phyloP scores from a whole-genome alignment of 2,888 invertebrate species.

The Drosophila atroscutellata region DNA sequence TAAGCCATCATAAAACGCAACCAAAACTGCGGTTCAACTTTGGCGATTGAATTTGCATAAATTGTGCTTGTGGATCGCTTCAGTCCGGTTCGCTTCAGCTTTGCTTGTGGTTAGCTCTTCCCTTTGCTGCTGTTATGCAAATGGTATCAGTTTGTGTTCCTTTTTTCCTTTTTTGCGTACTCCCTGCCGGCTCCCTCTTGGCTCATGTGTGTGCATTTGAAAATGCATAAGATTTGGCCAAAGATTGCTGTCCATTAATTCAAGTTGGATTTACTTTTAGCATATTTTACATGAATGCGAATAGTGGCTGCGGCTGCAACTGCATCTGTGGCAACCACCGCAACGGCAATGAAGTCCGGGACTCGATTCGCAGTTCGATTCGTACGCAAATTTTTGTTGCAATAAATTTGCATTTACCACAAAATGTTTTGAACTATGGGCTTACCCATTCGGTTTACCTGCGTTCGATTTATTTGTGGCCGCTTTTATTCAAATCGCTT shows the following conservation, averaged over 20 bases:
- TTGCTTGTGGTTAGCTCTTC: constrained; percentile 39
- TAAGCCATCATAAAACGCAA: constrained; percentile 68
- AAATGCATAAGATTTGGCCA: constrained; percentile 80
- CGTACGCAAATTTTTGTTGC: constrained; percentile 71
- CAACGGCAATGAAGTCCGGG: constrained; percentile 12
- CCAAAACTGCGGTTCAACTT: constrained; percentile 79
- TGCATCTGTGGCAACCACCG: constrained; percentile 12
- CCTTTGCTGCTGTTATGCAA: constrained; percentile 70
- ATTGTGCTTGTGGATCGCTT: constrained; percentile 63
- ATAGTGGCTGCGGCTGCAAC: constrained; percentile 44
- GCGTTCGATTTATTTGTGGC: constrained; percentile 72
- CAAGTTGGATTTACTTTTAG: constrained; percentile 81
- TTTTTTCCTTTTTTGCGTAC: constrained; percentile 1
- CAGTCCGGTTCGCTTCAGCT: constrained; percentile 23
- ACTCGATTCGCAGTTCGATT: constrained; percentile 62
- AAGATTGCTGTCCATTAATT: constrained; percentile 81
- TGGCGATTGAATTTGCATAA: constrained; percentile 82
- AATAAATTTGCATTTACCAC: constrained; percentile 80
- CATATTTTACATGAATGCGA: constrained; percentile 80
- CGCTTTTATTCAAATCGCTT: constrained; percentile 70
- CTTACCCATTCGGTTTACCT: constrained; percentile 57
- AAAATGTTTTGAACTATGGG: constrained; percentile 77
- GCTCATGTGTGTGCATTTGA: constrained; percentile 60
- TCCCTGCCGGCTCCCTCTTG: background rate
- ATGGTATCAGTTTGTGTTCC: constrained; percentile 42